phyloP scores from a whole-genome alignment of 2,797 vertebrate species.

The Lepus oiostolus region DNA sequence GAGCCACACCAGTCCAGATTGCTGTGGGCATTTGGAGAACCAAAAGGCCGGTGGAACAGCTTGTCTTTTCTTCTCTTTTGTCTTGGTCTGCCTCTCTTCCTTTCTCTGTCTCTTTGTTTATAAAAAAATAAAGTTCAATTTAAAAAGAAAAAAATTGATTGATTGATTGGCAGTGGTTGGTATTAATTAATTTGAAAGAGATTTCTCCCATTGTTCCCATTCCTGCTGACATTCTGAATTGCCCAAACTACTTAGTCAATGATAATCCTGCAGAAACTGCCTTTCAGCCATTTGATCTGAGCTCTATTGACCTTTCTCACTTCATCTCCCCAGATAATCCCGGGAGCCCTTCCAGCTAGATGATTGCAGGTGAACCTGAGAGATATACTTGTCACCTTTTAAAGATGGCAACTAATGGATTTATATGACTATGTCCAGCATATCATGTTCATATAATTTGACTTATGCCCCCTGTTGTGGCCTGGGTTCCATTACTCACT shows the following conservation, averaged over 20 bases:
- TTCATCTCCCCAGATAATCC: accelerated
- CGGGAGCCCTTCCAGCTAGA: background rate
- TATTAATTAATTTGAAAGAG: background rate
- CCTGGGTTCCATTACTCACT: background rate
- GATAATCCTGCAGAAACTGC: background rate
- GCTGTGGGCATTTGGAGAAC: no score
- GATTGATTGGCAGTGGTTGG: background rate
- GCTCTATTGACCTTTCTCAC: no score
- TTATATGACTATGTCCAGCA: background rate
- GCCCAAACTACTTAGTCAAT: background rate
- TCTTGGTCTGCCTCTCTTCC: no score
- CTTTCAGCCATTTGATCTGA: background rate
- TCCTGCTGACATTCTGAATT: background rate
- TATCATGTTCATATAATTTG: accelerated
- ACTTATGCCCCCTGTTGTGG: accelerated
- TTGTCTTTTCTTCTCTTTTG: no score
- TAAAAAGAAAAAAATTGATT: background rate
- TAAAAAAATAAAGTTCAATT: no score
- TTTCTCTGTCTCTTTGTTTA: no score
- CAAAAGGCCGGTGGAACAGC: no score
- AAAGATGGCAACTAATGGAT: background rate
- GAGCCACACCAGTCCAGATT: no score
- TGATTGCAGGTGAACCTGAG: background rate
- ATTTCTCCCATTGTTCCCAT: background rate
- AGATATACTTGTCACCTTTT: background rate